Evolutionary conservation across 2,888 invertebrate species (phyloP), one percentile per base, ranked within the genome.

Genomic region (Drosophila meridiana): DNA sequence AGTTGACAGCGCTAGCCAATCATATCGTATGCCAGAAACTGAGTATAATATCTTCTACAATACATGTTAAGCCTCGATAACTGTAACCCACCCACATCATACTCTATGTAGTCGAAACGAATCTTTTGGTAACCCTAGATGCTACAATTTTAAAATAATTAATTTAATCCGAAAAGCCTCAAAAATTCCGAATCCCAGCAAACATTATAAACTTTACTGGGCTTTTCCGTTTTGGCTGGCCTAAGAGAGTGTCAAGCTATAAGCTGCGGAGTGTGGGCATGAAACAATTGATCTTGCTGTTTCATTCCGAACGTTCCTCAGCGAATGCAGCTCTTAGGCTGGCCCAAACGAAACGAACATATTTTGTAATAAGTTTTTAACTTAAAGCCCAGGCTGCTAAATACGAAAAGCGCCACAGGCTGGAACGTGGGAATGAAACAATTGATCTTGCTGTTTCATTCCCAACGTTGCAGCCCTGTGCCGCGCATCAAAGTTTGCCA

Each of bases 51-150:
- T 55, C 61, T 61, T 48, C 59, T 50, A 50, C 30, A 50, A 32
- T 50, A 50, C 30, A 50, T 50, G 50, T 32, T 50, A 50, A 50
- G 73, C 77, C 67, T 79, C 77, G 71, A 81, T 76, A 73, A 85
- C 81, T 85, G 85, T 85, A 83, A 83, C 79, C 82, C 82, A 85
- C 87, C 89, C 79, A 36, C 52, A 74, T 74, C 75, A 83, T 65
- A 66, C 58, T 40, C 58, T 32, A 26, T 32, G 26, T 68, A 76
- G 76, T 67, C 55, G 71, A 74, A 42, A 56, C 14, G 7, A 14
- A 28, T 47, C 14, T 28, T 73, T 68, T 70, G 69, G 73, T 69
- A 76, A 63, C 62, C 73, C 73, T 56, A 58, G 45, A 53, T 60
- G 60, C 57, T 58, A 56, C 28, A 48, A 64, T 53, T 70, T 64